A percentile compares a stretch with the other conserved stretches of the same genome.
Evolutionary conservation across 1,140 invertebrate species (phyloP).

Genomic region (Macrosteles quadrilineatus): DNA sequence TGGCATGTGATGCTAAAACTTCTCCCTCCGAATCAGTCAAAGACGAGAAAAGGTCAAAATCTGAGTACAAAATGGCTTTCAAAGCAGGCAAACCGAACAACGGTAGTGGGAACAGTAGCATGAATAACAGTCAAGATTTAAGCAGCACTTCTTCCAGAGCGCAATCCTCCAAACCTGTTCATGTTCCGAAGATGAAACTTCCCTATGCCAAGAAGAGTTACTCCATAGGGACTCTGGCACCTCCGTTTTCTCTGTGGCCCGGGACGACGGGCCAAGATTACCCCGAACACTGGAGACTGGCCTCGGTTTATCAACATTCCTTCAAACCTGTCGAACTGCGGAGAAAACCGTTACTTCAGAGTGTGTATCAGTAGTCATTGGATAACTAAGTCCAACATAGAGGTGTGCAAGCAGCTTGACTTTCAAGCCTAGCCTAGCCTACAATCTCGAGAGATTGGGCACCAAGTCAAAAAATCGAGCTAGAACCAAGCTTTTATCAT

Average conservation of each 20-base stretch:
- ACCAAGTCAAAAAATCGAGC: too few species aligned
- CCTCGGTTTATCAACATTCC: constrained; percentile 82
- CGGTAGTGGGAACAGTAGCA: constrained; percentile 11
- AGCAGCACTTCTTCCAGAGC: constrained; percentile 30
- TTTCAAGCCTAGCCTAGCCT: too few species aligned
- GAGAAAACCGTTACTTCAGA: constrained; percentile 63
- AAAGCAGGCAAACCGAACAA: constrained; percentile 63
- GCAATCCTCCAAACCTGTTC: constrained; percentile 52
- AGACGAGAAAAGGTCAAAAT: constrained; percentile 51
- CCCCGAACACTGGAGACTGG: constrained; percentile 81
- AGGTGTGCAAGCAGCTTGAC: too few species aligned
- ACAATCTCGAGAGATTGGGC: too few species aligned
- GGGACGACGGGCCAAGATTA: constrained; percentile 69
- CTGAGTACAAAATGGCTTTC: constrained; percentile 68
- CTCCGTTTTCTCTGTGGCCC: constrained; percentile 75
- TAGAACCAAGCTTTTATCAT: too few species aligned
- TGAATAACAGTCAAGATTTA: constrained; percentile 40
- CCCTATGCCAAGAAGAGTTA: constrained; percentile 74
- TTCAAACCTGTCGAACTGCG: constrained; percentile 70
- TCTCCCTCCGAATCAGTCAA: constrained; percentile 40
- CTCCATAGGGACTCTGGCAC: constrained; percentile 72
- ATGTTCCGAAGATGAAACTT: constrained; percentile 70
- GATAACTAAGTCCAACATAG: too few species aligned
- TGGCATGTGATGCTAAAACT: constrained; percentile 56
- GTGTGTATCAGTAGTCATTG: constrained; percentile 61